Conservation (phyloP, 2,888 invertebrate species). For the Epinotia brunnichana region DNA sequence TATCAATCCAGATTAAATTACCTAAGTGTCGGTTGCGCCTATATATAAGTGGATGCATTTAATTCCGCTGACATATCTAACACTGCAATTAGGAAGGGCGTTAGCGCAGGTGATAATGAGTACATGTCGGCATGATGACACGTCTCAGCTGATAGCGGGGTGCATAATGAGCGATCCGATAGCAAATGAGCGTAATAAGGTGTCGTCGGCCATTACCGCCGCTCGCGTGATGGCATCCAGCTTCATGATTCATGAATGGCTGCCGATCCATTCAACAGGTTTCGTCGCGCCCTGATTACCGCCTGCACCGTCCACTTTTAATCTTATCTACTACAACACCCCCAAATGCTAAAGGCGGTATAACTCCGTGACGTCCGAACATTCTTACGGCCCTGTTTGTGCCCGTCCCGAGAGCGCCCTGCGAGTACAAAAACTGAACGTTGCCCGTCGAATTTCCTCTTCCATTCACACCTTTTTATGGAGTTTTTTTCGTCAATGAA, state of each 20-base stretch:
- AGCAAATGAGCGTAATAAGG: conserved; percentile 53
- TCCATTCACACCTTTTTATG: conserved; percentile 83
- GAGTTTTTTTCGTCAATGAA: conserved; percentile 81
- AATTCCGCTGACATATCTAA: conserved; percentile 25
- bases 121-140: conserved; percentile 50
- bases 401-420: conserved; percentile 53
- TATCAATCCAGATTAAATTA: neutral
- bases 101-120: conserved; percentile 57
- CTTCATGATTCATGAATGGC: conserved; percentile 72
- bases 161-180: conserved; percentile 56
- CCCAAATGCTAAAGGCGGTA: conserved; percentile 35
- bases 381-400: conserved; percentile 22
- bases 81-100: conserved; percentile 48
- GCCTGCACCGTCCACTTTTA: conserved; percentile 67
- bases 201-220: conserved; percentile 49
- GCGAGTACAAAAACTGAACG: conserved; percentile 68
- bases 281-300: conserved; percentile 81
- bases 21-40: neutral
- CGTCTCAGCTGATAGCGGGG: conserved; percentile 52
- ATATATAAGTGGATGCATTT: conserved; percentile 11
- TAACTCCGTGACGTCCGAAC: conserved; percentile 11
- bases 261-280: conserved; percentile 77
- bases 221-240: conserved; percentile 77
- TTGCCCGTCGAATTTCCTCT: conserved; percentile 68
- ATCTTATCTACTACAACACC: conserved; percentile 77